Evolutionary conservation across 2,888 invertebrate species (phyloP), one percentile per base, ranked within the genome.

Genomic region (Anaspis maculata): DNA sequence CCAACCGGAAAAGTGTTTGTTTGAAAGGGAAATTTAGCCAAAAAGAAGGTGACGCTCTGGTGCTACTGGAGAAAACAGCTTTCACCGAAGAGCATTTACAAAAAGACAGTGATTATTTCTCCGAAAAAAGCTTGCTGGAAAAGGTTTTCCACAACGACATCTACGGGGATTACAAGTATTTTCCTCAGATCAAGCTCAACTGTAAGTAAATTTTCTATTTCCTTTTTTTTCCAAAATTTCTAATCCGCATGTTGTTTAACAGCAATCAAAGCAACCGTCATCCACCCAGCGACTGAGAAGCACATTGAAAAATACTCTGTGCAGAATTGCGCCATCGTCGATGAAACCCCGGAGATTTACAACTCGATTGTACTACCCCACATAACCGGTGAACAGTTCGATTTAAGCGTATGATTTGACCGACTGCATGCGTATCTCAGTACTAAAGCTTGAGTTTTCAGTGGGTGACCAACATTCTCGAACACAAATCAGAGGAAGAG

Each of bases 401-500:
- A 79, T 54, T 67, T 90, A 34, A 78, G 89, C 75, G 91, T 90
- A 34, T 39, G 21, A n/a, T n/a, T n/a, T n/a, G n/a, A n/a, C n/a
- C n/a, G n/a, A n/a, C n/a, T n/a, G n/a, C n/a, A n/a, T n/a, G n/a
- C n/a, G n/a, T n/a, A n/a, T n/a, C n/a, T n/a, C n/a, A n/a, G 5
- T 25, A 27, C 13, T 27, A 21, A 19, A 10, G 12, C 9, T 4
- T 43, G 34, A 41, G n/a, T n/a, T 76, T 77, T 12, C 67, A 95
- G 89, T 98, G 98, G 98, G 86, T 97, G 0, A 86, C 89, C 63
- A 99, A 99, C 62, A 91, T 98, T 41, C 64, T 98, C 31, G 86
- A 91, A 34, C 90, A 91, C 54, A 89, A 86, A 61, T 79, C 83
- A 27, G 98, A 98, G 69, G 69, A 72, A 2, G 95, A 97, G 13